Conservation (phyloP, 2,113 vertebrate species). For the Istiophorus platypterus region DNA sequence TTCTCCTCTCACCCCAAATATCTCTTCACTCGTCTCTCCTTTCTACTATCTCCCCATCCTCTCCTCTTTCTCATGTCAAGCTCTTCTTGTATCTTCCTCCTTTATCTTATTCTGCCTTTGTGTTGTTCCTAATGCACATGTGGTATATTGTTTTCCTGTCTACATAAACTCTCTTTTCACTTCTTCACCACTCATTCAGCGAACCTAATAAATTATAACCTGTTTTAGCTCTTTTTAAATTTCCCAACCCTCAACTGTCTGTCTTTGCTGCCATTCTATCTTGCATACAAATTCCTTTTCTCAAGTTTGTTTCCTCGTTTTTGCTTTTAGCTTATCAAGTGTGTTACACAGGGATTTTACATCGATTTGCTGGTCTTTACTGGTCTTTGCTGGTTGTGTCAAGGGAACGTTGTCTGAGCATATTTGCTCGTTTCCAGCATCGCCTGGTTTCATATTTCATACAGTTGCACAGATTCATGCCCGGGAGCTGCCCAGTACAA, state of each 20-base stretch:
- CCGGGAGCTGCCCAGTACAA: conserved; percentile 27
- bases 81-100: neutral
- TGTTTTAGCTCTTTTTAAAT: neutral
- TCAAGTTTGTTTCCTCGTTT: neutral
- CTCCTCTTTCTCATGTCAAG: neutral
- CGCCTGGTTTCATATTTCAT: conserved; percentile 53
- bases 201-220: neutral
- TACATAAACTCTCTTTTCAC: neutral
- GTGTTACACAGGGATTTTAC: neutral
- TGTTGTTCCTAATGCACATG: neutral
- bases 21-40: neutral
- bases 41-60: neutral
- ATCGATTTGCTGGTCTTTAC: conserved; percentile 1
- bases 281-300: neutral
- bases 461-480: conserved; percentile 24
- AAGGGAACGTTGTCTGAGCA: conserved; percentile 22
- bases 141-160: neutral
- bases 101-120: neutral
- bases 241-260: neutral
- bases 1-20: neutral
- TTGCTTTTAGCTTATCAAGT: neutral
- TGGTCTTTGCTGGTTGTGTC: too few relatives aligned
- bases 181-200: neutral
- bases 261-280: neutral
- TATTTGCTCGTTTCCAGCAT: conserved; percentile 23